phyloP scores from a whole-genome alignment of 2,113 vertebrate species.

The Podarcis muralis region DNA sequence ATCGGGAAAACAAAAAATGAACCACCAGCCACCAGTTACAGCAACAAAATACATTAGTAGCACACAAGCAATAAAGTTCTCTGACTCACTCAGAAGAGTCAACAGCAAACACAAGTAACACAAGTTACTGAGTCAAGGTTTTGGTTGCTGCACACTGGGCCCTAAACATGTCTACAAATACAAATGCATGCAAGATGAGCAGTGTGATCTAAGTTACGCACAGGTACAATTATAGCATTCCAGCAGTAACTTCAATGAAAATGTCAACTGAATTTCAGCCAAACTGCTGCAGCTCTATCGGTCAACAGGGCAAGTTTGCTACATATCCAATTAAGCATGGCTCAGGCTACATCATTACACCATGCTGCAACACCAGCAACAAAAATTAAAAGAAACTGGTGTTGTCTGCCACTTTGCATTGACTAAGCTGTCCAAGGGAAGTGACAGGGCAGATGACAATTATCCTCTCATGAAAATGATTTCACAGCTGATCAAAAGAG shows the following conservation, averaged over 20 bases:
- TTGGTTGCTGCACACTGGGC: background rate
- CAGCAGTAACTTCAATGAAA: background rate
- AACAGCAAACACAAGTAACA: background rate
- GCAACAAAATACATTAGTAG: no score
- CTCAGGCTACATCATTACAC: background rate
- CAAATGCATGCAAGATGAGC: background rate
- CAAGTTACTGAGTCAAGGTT: background rate
- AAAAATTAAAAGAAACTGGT: background rate
- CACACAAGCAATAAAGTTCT: background rate
- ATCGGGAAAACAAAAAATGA: no score
- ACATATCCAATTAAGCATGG: background rate
- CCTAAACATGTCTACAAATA: background rate
- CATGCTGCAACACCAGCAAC: background rate
- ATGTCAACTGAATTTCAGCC: background rate
- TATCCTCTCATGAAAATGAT: background rate
- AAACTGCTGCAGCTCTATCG: background rate
- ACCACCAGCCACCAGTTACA: no score
- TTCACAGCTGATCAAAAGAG: background rate
- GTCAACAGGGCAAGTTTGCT: background rate
- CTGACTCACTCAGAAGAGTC: background rate
- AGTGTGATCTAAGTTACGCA: background rate
- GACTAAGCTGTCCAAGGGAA: background rate
- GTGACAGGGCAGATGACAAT: background rate
- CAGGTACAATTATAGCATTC: background rate
- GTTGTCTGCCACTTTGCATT: background rate